Base-by-base conservation (phyloP, 2,797 vertebrate genomes). In the Perodicticus potto region DNA sequence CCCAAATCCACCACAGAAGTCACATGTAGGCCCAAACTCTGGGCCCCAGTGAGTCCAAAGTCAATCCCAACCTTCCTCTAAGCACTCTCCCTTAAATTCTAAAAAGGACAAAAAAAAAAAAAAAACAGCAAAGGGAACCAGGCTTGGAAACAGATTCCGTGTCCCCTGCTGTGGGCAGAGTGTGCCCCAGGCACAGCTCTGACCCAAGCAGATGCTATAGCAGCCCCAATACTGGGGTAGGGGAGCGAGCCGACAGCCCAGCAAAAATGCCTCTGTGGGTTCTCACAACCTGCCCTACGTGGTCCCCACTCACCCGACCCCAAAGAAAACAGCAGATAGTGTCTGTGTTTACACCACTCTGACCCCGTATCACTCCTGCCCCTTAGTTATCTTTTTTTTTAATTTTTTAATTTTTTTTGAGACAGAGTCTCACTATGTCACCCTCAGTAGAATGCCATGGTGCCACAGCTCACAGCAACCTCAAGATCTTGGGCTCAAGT, bases 181-280 rank as follows among this genome's bases (percentile, higher is more conserved):
- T 29, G 12, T 23, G 87, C 89, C 70, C 45, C n/a, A 32, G 81
- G 89, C 85, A 7, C 0, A 74, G 59, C 20, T 63, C 76, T 59
- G 93, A 83, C 82, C 97, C 74, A 91, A 91, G 0, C 13, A 7
- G 65, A 53, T 4, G 53, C 78, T 80, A 45, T 76, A 80, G 67
- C 37, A 10, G 70, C 37, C 40, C 70, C 45, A 22, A 10, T 14
- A 37, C 4, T 22, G 37, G 12, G 2, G 49, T 49, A 13, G 13
- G 14, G 19, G 7, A 22, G 19, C 59, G n/a, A 29, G 14, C 1
- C 4, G 29, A 25, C 37, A 34, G 34, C 1, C 1, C 10, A 23
- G 43, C 43, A 34, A 32, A 57, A 63, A 85, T 3, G 12, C 43
- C 82, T 63, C 73, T 70, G 7, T 20, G 32, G 53, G 34, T 49